These are phyloP conservation scores for Porites lobata DNA, from an alignment of 92 coral and sea anemone genomes.

Conservation along the genomic window DNA sequence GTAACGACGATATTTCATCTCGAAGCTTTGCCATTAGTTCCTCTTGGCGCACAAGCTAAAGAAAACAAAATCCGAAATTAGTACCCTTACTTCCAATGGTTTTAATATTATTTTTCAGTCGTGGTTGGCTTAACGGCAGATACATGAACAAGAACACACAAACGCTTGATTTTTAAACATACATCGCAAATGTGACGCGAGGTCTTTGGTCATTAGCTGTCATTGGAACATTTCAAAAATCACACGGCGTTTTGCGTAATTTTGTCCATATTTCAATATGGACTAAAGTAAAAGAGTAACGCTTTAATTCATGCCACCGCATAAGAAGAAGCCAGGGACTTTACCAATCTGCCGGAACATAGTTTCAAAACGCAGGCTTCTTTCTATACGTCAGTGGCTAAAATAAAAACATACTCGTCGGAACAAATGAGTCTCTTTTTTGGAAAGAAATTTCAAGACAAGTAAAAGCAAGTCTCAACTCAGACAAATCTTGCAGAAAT, in stretches of 20 bases:
- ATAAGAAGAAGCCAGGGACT: too few relatives aligned
- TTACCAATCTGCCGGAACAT: too few relatives aligned
- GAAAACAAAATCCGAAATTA: neutral
- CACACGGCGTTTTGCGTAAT: too few relatives aligned
- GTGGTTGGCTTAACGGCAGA: neutral
- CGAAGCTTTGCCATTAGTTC: slow-evolving; percentile 86
- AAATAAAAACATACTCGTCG: too few relatives aligned
- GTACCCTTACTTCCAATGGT: neutral
- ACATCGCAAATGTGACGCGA: neutral
- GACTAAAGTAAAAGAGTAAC: neutral
- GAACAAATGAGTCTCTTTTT: too few relatives aligned
- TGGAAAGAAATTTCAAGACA: too few relatives aligned
- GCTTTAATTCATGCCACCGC: neutral
- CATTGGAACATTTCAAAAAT: neutral
- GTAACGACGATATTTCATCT: slow-evolving; percentile 81
- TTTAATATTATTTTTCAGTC: too few relatives aligned
- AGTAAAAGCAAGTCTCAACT: too few relatives aligned
- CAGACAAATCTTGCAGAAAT: too few relatives aligned
- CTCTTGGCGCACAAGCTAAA: slow-evolving; percentile 90
- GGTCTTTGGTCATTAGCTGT: neutral
- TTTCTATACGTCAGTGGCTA: too few relatives aligned
- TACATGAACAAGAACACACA: neutral
- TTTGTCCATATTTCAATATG: neutral
- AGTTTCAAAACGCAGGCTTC: too few relatives aligned
- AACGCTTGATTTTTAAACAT: neutral